A percentile compares a stretch with the other conserved stretches of the same genome.
Conservation (phyloP, 2,888 invertebrate genomes). For the Esperia sulphurella region DNA sequence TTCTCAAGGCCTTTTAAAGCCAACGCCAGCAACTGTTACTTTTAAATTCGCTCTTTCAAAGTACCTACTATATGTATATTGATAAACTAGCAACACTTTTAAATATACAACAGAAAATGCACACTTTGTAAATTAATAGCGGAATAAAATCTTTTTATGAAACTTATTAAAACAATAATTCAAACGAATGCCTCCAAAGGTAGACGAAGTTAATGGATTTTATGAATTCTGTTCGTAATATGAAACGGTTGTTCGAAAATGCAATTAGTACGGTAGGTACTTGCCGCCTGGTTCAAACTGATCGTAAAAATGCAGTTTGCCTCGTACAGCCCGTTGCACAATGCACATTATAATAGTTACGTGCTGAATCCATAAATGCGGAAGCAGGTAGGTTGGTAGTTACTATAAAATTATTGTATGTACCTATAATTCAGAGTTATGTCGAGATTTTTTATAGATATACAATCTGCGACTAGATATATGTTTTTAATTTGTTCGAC, state of each 20-base stretch:
- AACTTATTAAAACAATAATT: constrained; percentile 1
- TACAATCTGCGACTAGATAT: too few species aligned
- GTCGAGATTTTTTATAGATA: too few species aligned
- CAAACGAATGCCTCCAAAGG: neutral
- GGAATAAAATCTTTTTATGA: neutral
- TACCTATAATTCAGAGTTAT: too few species aligned
- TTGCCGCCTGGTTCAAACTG: neutral
- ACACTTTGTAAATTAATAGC: too few species aligned
- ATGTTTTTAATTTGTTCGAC: too few species aligned
- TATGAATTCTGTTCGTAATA: constrained; percentile 1
- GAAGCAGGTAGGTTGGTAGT: too few species aligned
- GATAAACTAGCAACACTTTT: neutral
- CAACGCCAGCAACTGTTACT: too few species aligned
- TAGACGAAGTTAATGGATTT: constrained; percentile 1
- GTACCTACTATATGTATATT: too few species aligned
- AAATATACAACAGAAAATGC: neutral
- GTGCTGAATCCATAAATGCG: too few species aligned
- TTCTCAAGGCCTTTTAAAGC: too few species aligned
- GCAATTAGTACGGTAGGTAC: constrained; percentile 3
- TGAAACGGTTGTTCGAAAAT: neutral
- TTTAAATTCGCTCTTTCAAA: too few species aligned
- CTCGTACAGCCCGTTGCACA: neutral
- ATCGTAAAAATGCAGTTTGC: constrained; percentile 4
- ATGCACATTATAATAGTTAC: neutral
- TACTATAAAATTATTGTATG: too few species aligned